These are phyloP conservation scores for Eucera pruinosa DNA, from an alignment of 2,888 invertebrate species.

Conservation along the genomic window DNA sequence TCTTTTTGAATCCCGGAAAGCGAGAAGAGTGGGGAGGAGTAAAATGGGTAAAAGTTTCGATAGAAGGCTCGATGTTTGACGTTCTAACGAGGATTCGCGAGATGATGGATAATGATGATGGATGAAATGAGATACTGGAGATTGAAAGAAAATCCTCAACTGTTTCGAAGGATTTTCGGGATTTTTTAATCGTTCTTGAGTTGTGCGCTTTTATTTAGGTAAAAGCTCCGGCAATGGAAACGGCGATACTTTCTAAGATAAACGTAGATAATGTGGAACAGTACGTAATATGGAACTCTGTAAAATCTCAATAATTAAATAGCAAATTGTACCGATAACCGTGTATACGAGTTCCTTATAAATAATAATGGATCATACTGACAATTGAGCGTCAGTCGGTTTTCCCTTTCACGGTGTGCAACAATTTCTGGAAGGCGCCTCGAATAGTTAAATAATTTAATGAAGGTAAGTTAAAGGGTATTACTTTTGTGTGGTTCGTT, in stretches of 20 bases:
- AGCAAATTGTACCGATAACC: too few relatives aligned
- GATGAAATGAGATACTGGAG: slow-evolving; percentile 6
- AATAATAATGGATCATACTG: too few relatives aligned
- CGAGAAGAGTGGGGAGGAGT: background rate
- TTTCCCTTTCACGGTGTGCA: too few relatives aligned
- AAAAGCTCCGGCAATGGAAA: background rate
- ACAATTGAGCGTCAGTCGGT: too few relatives aligned
- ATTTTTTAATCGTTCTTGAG: background rate
- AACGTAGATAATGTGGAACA: too few relatives aligned
- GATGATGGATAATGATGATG: slow-evolving; percentile 46
- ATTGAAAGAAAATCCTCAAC: background rate
- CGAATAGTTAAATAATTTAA: too few relatives aligned
- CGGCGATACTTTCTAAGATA: background rate
- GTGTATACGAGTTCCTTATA: too few relatives aligned
- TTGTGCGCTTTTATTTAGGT: background rate
- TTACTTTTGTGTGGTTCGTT: too few relatives aligned
- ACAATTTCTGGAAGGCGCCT: too few relatives aligned
- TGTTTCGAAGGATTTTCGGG: background rate
- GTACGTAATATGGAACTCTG: too few relatives aligned
- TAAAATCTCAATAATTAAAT: too few relatives aligned
- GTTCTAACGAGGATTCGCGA: slow-evolving; percentile 19
- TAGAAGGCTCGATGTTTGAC: slow-evolving; percentile 32
- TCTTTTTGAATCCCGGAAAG: slow-evolving; percentile 24
- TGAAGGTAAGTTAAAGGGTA: too few relatives aligned
- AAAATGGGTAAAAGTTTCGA: slow-evolving; percentile 5